Percentiles rank a stretch among this genome's conserved stretches.
Conservation (phyloP, 2,888 invertebrate genomes). For the Embidobia sp. region DNA sequence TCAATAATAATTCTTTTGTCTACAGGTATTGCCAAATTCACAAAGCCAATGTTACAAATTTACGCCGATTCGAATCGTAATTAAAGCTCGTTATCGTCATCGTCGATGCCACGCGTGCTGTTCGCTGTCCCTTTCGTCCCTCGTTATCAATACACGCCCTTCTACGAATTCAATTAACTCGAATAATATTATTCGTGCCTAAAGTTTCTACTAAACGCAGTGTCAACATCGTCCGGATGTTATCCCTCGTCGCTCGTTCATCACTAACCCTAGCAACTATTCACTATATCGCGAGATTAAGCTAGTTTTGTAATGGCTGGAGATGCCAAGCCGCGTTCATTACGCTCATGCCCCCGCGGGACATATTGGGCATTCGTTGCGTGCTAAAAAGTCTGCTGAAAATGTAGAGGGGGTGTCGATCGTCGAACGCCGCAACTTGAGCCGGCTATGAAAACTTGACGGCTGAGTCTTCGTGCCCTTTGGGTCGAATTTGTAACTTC, state of each 20-base stretch:
- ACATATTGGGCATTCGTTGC: conserved; percentile 43
- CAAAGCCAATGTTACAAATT: conserved; percentile 19
- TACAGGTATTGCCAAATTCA: background rate
- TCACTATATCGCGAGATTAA: conserved; percentile 57
- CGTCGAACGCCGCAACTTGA: conserved; percentile 26
- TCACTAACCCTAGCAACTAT: conserved; percentile 59
- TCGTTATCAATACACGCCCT: conserved; percentile 62
- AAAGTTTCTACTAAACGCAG: conserved; percentile 70
- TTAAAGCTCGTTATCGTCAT: conserved; percentile 41
- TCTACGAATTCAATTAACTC: conserved; percentile 73
- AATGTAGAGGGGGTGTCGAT: conserved; percentile 30
- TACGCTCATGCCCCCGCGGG: conserved; percentile 31
- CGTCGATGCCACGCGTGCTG: conserved; percentile 44
- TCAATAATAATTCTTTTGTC: no score
- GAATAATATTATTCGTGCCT: conserved; percentile 73
- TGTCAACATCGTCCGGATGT: conserved; percentile 68
- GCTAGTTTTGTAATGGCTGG: conserved; percentile 58
- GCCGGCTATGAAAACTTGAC: conserved; percentile 19
- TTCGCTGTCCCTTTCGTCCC: conserved; percentile 55
- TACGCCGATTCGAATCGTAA: conserved; percentile 18
- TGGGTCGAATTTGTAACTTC: conserved; percentile 6
- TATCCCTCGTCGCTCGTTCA: conserved; percentile 56
- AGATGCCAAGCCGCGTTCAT: conserved; percentile 41
- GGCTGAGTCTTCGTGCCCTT: conserved; percentile 3
- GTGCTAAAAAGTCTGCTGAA: conserved; percentile 25